These are phyloP conservation scores for Thecophora atra DNA, from an alignment of 2,888 invertebrate species.

Conservation along the genomic window DNA sequence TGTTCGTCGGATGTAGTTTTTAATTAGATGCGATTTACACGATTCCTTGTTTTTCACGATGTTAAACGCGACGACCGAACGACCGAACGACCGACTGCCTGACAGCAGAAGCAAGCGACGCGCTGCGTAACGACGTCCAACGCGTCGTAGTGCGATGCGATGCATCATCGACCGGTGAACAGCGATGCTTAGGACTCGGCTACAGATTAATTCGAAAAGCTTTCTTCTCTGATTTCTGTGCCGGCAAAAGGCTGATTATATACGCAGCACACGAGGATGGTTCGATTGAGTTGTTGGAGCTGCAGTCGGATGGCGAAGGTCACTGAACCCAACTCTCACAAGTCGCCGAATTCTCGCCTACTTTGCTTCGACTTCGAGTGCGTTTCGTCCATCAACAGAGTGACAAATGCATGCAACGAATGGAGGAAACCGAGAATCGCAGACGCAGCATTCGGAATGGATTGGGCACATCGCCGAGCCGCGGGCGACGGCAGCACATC, in stretches of 20 bases:
- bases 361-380: not conserved
- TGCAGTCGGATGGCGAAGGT: not conserved
- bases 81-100: not conserved
- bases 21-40: constrained; percentile 32
- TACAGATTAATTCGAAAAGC: not conserved
- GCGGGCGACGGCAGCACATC: not conserved
- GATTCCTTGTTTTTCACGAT: constrained; percentile 25
- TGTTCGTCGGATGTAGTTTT: constrained; percentile 28
- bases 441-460: not conserved
- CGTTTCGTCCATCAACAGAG: not conserved
- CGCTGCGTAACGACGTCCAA: not conserved
- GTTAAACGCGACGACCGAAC: not conserved
- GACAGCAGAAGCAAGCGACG: not conserved
- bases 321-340: not conserved
- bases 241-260: not conserved
- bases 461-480: not conserved
- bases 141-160: not conserved
- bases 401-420: not conserved
- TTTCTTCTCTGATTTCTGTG: no score
- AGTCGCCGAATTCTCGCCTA: not conserved
- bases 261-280: not conserved
- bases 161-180: not conserved
- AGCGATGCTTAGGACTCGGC: not conserved
- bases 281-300: not conserved
- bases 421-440: not conserved